Evolutionary conservation across 1,140 invertebrate species (phyloP).

Genomic region (Mercenaria mercenaria): DNA sequence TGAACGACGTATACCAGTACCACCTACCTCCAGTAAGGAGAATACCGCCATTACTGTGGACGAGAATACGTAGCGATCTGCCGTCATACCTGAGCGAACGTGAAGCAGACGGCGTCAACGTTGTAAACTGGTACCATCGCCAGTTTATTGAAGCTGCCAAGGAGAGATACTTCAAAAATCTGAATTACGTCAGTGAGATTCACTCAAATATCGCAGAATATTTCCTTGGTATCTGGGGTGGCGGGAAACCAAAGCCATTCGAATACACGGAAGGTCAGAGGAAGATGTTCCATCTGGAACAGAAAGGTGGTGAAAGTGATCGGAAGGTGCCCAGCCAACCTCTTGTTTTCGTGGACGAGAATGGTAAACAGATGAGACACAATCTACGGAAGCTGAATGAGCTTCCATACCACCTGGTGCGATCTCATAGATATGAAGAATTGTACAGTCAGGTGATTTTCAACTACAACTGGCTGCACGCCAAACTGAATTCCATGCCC

Average conservation of each 20-base stretch:
- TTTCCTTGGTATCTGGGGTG: slow-evolving; percentile 93
- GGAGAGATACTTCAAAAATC: slow-evolving; percentile 98
- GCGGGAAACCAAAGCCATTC: slow-evolving; percentile 97
- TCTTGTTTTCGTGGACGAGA: slow-evolving; percentile 95
- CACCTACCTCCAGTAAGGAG: slow-evolving; percentile 96
- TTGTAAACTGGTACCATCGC: slow-evolving; percentile 98
- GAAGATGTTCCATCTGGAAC: slow-evolving; percentile 90
- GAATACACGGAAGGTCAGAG: slow-evolving; percentile 98
- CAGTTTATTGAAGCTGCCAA: slow-evolving; percentile 88
- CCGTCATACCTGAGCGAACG: slow-evolving; percentile 97
- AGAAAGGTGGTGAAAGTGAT: slow-evolving; percentile 97
- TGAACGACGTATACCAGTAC: slow-evolving; percentile 99
- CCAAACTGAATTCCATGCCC: slow-evolving; percentile 97
- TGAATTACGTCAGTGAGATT: slow-evolving; percentile 98
- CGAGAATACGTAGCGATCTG: slow-evolving; percentile 88
- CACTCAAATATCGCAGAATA: slow-evolving; percentile 99
- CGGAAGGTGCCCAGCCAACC: slow-evolving; percentile 98
- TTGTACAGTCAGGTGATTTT: slow-evolving; percentile 97
- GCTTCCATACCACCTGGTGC: slow-evolving; percentile 96
- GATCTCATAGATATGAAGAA: slow-evolving; percentile 96
- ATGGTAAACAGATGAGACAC: slow-evolving; percentile 90
- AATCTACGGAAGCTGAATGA: slow-evolving; percentile 89
- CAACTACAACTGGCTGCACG: slow-evolving; percentile 99
- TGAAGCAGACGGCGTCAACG: slow-evolving; percentile 98
- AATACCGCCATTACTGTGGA: slow-evolving; percentile 98